Conservation (phyloP, 1,140 invertebrate genomes). For the Drosophila carrolli region DNA sequence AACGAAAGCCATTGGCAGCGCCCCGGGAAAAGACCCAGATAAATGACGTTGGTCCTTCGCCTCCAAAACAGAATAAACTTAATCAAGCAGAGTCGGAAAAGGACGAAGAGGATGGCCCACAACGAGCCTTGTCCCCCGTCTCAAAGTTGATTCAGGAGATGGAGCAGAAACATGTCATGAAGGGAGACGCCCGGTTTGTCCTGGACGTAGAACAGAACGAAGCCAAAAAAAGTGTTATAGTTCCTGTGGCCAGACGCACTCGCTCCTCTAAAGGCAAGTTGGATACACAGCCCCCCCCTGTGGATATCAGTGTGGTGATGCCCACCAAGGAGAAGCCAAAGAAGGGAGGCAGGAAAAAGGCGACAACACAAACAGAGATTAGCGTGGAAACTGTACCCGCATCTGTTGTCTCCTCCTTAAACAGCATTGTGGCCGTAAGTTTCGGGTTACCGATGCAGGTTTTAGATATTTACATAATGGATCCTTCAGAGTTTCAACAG, state of each 20-base stretch:
- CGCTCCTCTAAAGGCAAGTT: slow-evolving; percentile 37
- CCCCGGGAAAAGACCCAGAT: not conserved
- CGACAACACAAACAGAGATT: not conserved
- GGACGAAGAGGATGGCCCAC: not conserved
- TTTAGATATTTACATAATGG: not conserved
- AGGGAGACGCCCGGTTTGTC: no score
- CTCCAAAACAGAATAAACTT: not conserved
- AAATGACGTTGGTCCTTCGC: slow-evolving; percentile 1
- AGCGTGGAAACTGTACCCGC: not conserved
- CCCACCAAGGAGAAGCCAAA: not conserved
- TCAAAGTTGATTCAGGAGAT: slow-evolving; percentile 58
- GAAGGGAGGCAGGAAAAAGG: slow-evolving; percentile 1
- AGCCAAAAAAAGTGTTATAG: not conserved
- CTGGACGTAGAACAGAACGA: not conserved
- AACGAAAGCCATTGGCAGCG: slow-evolving; percentile 8
- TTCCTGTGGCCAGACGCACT: slow-evolving; percentile 59
- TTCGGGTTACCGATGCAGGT: not conserved
- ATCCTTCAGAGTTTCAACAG: not conserved
- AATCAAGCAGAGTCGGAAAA: not conserved
- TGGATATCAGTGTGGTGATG: no score
- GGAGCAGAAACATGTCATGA: slow-evolving; percentile 15
- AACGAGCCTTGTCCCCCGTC: slow-evolving; percentile 34
- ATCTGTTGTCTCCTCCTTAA: slow-evolving; percentile 1
- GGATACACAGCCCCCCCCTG: not conserved
- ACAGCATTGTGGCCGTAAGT: slow-evolving; percentile 12